Base-by-base conservation (phyloP, 2,113 vertebrate genomes). In the Corythoichthys intestinalis region DNA sequence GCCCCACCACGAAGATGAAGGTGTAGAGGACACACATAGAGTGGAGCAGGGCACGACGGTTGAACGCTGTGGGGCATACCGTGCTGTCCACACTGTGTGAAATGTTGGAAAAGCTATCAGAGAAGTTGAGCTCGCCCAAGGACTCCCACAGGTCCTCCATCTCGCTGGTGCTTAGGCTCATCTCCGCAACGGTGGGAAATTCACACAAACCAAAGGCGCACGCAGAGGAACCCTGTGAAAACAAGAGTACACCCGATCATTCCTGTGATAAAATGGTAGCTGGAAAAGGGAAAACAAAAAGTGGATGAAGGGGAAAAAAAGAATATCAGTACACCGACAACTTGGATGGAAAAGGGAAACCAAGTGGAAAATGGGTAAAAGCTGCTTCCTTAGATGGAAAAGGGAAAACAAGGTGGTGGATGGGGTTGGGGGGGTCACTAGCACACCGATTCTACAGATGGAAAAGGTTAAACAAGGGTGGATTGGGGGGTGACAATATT, bases 1-100 rank as follows among this genome's bases (percentile, higher is more conserved):
- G 86, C 46, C 97, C 97, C 0, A 94, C 80, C 4, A 98, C 86
- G 10, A 97, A 99, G 85, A 98, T 97, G 67, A 99, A 97, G 0
- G 94, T 91, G 82, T 96, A 96, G 65, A 97, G 86, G 79, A 95
- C 90, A 48, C 95, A 93, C 53, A 98, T 93, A 9, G 91, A 92
- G 74, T 95, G 93, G 0, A 96, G 91, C 67, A 99, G 87, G 35
- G 87, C 85, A 0, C 72, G 92, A 47, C 94, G 95, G 85, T 91
- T 92, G 76, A 98, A 91, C 0, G 88, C 84, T 15, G 71, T 61
- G 0, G 91, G 58, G 11, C 97, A 99, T 38, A 92, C 77, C 8
- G 91, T 73, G 0, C 91, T 67, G 2, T 96, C 94, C 0, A 90
- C 86, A 41, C 92, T 93, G 0, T 44, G 41, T 44, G 93, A 90